Evolutionary conservation across 2,113 vertebrate genomes (phyloP).

Genomic region (Crotalus viridis): DNA sequence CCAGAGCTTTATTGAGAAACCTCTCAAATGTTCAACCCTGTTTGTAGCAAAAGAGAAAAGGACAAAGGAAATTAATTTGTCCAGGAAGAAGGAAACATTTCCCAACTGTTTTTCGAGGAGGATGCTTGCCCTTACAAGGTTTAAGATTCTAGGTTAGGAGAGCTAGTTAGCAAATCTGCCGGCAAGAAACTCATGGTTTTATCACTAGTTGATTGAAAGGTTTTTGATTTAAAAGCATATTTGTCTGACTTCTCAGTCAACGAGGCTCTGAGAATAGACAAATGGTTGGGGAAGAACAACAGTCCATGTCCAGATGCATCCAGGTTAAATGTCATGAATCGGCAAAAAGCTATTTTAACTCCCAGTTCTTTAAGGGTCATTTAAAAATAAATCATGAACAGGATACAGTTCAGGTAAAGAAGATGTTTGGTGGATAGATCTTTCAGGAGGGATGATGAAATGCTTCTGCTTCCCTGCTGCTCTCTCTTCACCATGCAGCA

Average conservation of each 20-base stretch:
- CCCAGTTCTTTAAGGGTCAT: neutral
- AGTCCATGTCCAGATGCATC: neutral
- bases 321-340: neutral
- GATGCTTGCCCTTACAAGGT: neutral
- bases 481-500: neutral
- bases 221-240: neutral
- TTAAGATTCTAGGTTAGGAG: neutral
- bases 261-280: neutral
- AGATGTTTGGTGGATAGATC: neutral
- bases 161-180: neutral
- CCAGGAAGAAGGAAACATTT: neutral
- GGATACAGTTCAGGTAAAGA: neutral
- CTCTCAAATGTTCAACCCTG: neutral
- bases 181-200: neutral
- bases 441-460: neutral
- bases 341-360: neutral
- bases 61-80: neutral
- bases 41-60: neutral
- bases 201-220: neutral
- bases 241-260: neutral
- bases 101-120: neutral
- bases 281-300: neutral
- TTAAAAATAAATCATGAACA: neutral
- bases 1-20: neutral
- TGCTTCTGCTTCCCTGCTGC: neutral